Conservation (phyloP, 1,140 invertebrate species). For the Piezodorus guildinii region DNA sequence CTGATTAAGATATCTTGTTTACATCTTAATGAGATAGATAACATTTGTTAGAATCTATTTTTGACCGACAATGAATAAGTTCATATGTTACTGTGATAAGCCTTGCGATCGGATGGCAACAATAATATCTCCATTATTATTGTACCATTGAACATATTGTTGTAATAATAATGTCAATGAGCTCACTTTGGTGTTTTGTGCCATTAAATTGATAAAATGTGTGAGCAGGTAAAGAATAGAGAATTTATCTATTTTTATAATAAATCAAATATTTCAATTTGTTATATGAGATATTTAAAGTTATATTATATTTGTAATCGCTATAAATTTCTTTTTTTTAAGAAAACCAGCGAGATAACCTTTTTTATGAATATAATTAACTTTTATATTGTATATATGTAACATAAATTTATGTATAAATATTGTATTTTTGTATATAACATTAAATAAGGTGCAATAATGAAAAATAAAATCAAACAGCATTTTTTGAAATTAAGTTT, state of each 20-base stretch:
- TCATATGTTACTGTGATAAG: not conserved
- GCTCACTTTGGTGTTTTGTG: not conserved
- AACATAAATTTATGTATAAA: not conserved
- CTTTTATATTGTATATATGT: not conserved
- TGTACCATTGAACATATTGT: not conserved
- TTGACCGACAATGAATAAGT: not conserved
- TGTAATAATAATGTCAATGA: not conserved
- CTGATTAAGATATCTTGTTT: no score
- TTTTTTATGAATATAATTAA: not conserved
- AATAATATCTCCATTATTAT: not conserved
- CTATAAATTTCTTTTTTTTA: not conserved
- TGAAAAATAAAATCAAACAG: not conserved
- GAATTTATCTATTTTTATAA: not conserved
- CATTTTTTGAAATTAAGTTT: no score
- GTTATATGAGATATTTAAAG: not conserved
- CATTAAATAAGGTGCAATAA: conserved; percentile 2
- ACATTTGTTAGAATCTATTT: no score
- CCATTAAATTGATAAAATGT: not conserved
- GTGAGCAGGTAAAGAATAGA: not conserved
- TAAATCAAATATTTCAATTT: not conserved
- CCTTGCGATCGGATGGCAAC: not conserved
- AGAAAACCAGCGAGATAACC: no score
- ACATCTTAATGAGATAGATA: no score
- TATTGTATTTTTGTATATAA: conserved; percentile 10
- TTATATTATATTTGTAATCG: not conserved